phyloP scores from a whole-genome alignment of 2,797 vertebrate genomes.

The Phylloscopus collybita region DNA sequence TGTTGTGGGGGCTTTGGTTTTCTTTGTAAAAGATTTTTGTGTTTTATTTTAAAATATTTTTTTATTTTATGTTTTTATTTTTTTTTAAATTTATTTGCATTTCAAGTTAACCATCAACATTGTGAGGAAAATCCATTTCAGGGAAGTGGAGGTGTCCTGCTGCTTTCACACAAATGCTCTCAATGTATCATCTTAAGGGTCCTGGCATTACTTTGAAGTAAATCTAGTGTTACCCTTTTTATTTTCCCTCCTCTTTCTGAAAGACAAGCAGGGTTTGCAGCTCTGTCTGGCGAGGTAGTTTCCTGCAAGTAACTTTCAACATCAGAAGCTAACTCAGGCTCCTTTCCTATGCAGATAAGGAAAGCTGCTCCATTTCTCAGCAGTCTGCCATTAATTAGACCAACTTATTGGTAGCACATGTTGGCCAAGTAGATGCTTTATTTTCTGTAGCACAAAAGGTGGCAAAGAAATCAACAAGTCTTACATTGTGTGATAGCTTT shows the following conservation, averaged over 20 bases:
- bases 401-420: slow-evolving; percentile 87
- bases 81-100: neutral
- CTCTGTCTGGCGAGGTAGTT: slow-evolving; percentile 1
- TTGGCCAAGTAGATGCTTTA: slow-evolving; percentile 70
- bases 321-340: slow-evolving; percentile 70
- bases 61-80: neutral
- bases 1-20: neutral
- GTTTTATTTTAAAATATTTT: neutral
- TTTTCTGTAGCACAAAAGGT: slow-evolving; percentile 83
- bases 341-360: slow-evolving; percentile 37
- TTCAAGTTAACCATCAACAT: neutral
- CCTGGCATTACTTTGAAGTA: neutral
- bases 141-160: neutral
- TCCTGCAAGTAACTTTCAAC: slow-evolving; percentile 78
- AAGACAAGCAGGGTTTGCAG: neutral
- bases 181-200: neutral
- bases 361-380: neutral
- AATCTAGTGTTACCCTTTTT: neutral
- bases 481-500: slow-evolving; percentile 76
- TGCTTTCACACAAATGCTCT: neutral
- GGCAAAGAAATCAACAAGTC: slow-evolving; percentile 84
- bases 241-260: neutral
- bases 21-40: neutral
- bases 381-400: slow-evolving; percentile 84
- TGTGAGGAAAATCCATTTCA: neutral